Evolutionary conservation across 2,113 vertebrate species (phyloP).

Genomic region (Patagioenas fasciata): DNA sequence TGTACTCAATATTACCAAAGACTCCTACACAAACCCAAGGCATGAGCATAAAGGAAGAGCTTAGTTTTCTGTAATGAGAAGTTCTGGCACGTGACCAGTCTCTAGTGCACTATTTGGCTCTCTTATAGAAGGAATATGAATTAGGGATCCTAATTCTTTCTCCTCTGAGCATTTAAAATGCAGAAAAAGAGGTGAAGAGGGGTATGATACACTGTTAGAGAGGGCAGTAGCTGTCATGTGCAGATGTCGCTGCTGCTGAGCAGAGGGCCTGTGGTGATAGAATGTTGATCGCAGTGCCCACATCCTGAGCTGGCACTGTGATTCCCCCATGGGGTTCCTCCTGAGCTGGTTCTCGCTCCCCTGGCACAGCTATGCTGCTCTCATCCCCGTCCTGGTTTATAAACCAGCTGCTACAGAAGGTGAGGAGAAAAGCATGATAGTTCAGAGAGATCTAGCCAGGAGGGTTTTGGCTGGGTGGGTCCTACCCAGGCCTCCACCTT

Average conservation of each 20-base stretch:
- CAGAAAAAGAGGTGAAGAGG: background rate
- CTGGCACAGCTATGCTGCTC: background rate
- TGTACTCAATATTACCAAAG: background rate
- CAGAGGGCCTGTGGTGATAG: fast-evolving
- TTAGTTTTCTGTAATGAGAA: background rate
- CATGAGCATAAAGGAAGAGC: background rate
- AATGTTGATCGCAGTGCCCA: fast-evolving
- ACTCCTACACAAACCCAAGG: conserved; percentile 12
- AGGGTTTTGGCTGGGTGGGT: background rate
- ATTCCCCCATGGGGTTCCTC: fast-evolving
- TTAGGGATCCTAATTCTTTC: background rate
- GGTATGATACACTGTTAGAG: background rate
- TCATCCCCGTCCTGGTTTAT: background rate
- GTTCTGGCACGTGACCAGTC: background rate
- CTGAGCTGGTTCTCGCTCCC: background rate
- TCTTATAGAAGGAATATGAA: background rate
- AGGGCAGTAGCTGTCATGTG: background rate
- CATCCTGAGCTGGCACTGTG: background rate
- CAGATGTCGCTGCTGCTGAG: background rate
- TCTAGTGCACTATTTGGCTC: background rate
- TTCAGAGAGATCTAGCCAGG: fast-evolving
- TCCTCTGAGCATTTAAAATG: background rate
- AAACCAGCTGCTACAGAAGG: background rate
- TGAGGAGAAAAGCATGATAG: background rate
- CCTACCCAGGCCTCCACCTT: background rate